These are phyloP conservation scores for Pilophorus perplexus DNA, from an alignment of 2,888 invertebrate genomes.

Conservation along the genomic window DNA sequence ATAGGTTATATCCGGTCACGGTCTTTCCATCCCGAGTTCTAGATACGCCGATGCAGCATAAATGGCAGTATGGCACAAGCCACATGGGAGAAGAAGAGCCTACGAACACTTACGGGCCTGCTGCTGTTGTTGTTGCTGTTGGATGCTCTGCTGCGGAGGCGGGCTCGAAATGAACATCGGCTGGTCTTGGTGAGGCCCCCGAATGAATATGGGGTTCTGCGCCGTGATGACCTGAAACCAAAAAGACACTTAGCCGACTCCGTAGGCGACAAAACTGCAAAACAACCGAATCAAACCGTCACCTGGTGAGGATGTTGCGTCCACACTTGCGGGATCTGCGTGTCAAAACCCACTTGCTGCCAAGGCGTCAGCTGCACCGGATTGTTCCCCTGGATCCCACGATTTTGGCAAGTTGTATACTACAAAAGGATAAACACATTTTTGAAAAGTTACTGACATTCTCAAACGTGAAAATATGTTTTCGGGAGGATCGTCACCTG, in stretches of 20 bases:
- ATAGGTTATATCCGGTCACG: too few relatives aligned
- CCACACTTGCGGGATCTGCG: constrained; percentile 69
- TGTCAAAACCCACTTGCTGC: constrained; percentile 72
- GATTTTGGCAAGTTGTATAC: constrained; percentile 52
- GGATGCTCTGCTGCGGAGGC: constrained; percentile 67
- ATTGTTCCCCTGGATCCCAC: constrained; percentile 43
- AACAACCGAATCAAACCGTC: not conserved
- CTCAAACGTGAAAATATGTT: not conserved
- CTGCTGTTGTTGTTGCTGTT: constrained; percentile 67
- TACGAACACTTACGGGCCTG: constrained; percentile 30
- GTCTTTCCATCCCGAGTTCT: too few relatives aligned
- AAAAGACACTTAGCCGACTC: too few relatives aligned
- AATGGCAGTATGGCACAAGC: too few relatives aligned
- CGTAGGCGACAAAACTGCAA: too few relatives aligned
- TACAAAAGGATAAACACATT: constrained; percentile 44
- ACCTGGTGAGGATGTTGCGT: constrained; percentile 67
- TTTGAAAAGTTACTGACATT: not conserved
- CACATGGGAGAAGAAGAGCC: too few relatives aligned
- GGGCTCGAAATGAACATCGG: constrained; percentile 78
- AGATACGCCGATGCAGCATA: too few relatives aligned
- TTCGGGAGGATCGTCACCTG: constrained; percentile 55
- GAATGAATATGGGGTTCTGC: constrained; percentile 76
- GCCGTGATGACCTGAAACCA: constrained; percentile 58
- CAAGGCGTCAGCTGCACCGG: constrained; percentile 76
- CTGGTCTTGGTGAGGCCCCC: constrained; percentile 58